Percentiles rank a stretch among this genome's conserved stretches.
phyloP scores from a whole-genome alignment of 2,113 vertebrate species.

The Collichthys lucidus region DNA sequence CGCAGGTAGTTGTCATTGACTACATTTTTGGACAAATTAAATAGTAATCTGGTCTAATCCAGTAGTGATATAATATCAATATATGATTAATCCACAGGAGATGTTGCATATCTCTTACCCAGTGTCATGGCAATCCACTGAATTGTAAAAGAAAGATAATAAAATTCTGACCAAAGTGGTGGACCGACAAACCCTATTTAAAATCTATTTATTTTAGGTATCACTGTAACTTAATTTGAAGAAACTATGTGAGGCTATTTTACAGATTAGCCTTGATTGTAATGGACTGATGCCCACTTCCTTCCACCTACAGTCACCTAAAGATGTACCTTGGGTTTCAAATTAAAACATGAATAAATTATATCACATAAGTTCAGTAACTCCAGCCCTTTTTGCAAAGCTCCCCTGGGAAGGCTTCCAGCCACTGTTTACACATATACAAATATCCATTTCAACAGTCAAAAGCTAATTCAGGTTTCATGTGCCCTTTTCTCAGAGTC shows the following conservation, averaged over 20 bases:
- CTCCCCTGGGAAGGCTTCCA: not conserved
- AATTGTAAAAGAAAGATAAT: not conserved
- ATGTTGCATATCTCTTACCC: not conserved
- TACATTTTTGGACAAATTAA: not conserved
- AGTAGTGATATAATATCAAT: not conserved
- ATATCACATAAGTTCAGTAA: not conserved
- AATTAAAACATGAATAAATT: not conserved
- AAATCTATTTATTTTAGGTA: too few species aligned
- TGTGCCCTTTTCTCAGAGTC: conserved; percentile 13
- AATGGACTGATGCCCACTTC: not conserved
- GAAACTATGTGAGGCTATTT: not conserved
- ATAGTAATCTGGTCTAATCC: not conserved
- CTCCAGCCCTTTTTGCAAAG: not conserved
- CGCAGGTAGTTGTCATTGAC: not conserved
- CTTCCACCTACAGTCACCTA: not conserved
- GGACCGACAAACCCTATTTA: not conserved
- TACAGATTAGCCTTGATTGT: not conserved
- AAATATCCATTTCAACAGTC: conserved; percentile 6
- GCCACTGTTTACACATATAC: not conserved
- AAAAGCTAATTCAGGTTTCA: conserved; percentile 30
- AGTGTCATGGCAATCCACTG: not conserved
- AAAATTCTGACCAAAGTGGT: not conserved
- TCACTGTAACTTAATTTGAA: not conserved
- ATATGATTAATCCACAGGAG: not conserved
- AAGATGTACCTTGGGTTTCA: not conserved